Percentiles rank a stretch among this genome's conserved stretches.
Evolutionary conservation across 2,888 invertebrate genomes (phyloP).

Genomic region (Sinodicranocentrus sp.): DNA sequence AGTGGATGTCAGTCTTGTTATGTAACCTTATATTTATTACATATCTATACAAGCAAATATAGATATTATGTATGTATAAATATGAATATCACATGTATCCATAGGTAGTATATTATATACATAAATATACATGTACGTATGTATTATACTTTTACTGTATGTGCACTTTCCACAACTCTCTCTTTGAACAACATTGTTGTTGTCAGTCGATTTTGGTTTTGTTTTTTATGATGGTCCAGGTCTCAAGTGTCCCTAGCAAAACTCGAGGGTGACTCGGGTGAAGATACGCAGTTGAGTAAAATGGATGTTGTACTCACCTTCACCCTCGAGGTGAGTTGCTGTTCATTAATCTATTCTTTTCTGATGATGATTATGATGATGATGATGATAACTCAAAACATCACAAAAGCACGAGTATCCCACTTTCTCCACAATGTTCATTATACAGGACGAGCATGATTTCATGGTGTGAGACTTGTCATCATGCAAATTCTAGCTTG

Average conservation of each 20-base stretch:
- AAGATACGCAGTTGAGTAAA: slow-evolving; percentile 97
- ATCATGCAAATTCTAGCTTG: too few relatives aligned
- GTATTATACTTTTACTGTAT: slow-evolving; percentile 35
- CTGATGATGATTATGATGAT: too few relatives aligned
- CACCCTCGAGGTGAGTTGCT: slow-evolving; percentile 88
- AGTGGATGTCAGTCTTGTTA: slow-evolving; percentile 63
- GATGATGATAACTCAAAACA: too few relatives aligned
- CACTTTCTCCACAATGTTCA: too few relatives aligned
- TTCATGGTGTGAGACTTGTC: too few relatives aligned
- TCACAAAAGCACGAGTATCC: too few relatives aligned
- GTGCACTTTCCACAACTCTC: slow-evolving; percentile 51
- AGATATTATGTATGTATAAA: slow-evolving; percentile 6
- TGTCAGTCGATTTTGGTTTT: slow-evolving; percentile 73
- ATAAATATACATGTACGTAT: slow-evolving; percentile 21
- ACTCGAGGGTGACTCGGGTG: slow-evolving; percentile 96
- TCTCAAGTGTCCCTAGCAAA: slow-evolving; percentile 95
- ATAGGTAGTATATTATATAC: slow-evolving; percentile 30
- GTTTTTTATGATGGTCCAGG: slow-evolving; percentile 80
- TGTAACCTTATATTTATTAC: slow-evolving; percentile 44
- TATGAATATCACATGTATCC: neutral
- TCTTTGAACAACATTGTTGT: slow-evolving; percentile 69
- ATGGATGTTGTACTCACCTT: slow-evolving; percentile 98
- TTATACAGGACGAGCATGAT: too few relatives aligned
- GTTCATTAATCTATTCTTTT: too few relatives aligned
- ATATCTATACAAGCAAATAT: slow-evolving; percentile 23